Evolutionary conservation across 2,888 invertebrate species (phyloP), one percentile per base, ranked within the genome.

Genomic region (Sarcophaga rosellei): DNA sequence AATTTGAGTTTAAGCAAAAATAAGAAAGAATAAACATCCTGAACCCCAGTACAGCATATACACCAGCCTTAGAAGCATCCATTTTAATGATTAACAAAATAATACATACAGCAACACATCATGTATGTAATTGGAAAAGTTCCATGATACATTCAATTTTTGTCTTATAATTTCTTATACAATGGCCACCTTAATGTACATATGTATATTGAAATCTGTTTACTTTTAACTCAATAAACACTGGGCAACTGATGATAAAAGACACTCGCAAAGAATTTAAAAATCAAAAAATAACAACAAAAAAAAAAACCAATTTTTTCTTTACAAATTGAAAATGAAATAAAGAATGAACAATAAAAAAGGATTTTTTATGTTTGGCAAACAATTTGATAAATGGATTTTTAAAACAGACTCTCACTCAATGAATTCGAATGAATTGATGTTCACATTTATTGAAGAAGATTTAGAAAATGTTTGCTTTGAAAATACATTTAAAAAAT

Each of bases 351-450:
- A 61, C 70, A 78, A 70, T 63, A 57, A 79, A 72, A 80, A 70
- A 45, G 44, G 72, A 23, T 25, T 35, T 35, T 68, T 74, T 66
- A 20, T 47, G n/a, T 23, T 21, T 44, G 68, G 21, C 66, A 66
- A 80, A 74, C 61, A 80, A 73, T 59, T 80, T 74, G 80, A 74
- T 61, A 73, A 74, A 74, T 80, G 73, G 61, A 80, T 73, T 53
- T 74, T 25, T 69, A 45, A 47, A 73, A 74, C 23, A 6, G 12
- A 57, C n/a, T 21, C 8, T 44, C 6, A 23, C 68, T 59, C 57
- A 10, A 53, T 15, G 5, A 53, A 17, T 53, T 53, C 17, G 53
- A 53, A 15, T 17, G 53, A 17, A 4, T 53, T 12, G 53, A 53
- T 53, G 53, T 4, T 53, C 53, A 53, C 17, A 17, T 53, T 35